These are phyloP conservation scores for Sparidentex hasta DNA, from an alignment of 2,797 vertebrate genomes.

Conservation along the genomic window DNA sequence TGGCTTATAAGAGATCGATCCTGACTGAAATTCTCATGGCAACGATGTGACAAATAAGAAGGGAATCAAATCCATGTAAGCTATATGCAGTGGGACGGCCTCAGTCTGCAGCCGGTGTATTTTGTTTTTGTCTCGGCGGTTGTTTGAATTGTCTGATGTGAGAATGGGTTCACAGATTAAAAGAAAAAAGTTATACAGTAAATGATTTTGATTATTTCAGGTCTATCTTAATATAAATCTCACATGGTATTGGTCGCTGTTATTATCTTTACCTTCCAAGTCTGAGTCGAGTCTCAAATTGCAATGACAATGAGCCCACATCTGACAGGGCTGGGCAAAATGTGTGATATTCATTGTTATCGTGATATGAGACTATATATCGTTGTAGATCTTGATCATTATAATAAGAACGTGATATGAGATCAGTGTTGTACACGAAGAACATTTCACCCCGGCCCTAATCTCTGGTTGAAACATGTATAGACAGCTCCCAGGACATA, in stretches of 20 bases:
- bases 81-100: not conserved
- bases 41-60: slow-evolving; percentile 28
- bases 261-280: too few relatives aligned
- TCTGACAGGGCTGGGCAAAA: too few relatives aligned
- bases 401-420: too few relatives aligned
- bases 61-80: slow-evolving; percentile 13
- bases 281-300: too few relatives aligned
- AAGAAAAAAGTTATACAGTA: not conserved
- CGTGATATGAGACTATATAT: too few relatives aligned
- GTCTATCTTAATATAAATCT: not conserved
- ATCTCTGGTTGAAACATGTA: not conserved
- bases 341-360: too few relatives aligned
- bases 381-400: too few relatives aligned
- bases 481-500: not conserved
- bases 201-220: not conserved
- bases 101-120: slow-evolving; percentile 8
- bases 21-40: slow-evolving; percentile 45
- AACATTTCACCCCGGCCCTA: too few relatives aligned
- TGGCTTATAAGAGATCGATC: slow-evolving; percentile 75
- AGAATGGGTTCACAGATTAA: not conserved
- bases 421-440: too few relatives aligned
- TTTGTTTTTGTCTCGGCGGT: slow-evolving; percentile 20
- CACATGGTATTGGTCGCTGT: not conserved
- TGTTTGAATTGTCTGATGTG: slow-evolving; percentile 14
- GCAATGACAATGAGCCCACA: too few relatives aligned